Base-by-base conservation (phyloP, 2,113 vertebrate species). In the Pangasianodon gigas region DNA sequence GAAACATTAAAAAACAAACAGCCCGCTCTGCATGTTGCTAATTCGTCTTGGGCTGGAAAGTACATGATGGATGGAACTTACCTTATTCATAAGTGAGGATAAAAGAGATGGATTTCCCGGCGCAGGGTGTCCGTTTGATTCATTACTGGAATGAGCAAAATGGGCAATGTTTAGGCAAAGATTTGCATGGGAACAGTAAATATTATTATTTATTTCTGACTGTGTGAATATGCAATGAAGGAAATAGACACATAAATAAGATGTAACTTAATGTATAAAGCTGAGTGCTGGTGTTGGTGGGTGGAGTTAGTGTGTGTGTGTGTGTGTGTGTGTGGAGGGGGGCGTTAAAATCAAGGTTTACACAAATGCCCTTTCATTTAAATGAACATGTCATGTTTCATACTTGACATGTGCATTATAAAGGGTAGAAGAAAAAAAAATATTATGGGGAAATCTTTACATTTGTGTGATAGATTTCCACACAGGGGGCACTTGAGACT, bases 31-130 rank as follows among this genome's bases (percentile, higher is more conserved):
- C 95, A 94, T 95, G 92, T 95, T 95, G 96, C 97, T 98, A 97
- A 98, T 98, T 98, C 97, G 97, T 98, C 96, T 95, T 96, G 97
- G 96, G 94, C 96, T 92, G 96, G 97, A 97, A 97, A 97, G 97
- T 95, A 92, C 96, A 96, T 98, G 97, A 98, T 98, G 96, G 97
- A 98, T 98, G 97, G 95, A 95, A 96, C 98, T 98, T 99, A 99
- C 98, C 98, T 99, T 99, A 98, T 98, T 99, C 97, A 99, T 98
- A 98, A 99, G 97, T 96, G 98, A 98, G 97, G 98, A 98, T 98
- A 99, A 99, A 97, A 99, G 98, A 98, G 97, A 99, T 97, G 97
- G 97, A 97, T 99, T 99, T 97, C 97, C 97, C 11, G 97, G 96
- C 95, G 97, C 97, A 95, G 97, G 96, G 94, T 98, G 98, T 97